Percentiles rank a stretch among this genome's conserved stretches.
Conservation (phyloP, 1,140 invertebrate species). For the Forficula auricularia region DNA sequence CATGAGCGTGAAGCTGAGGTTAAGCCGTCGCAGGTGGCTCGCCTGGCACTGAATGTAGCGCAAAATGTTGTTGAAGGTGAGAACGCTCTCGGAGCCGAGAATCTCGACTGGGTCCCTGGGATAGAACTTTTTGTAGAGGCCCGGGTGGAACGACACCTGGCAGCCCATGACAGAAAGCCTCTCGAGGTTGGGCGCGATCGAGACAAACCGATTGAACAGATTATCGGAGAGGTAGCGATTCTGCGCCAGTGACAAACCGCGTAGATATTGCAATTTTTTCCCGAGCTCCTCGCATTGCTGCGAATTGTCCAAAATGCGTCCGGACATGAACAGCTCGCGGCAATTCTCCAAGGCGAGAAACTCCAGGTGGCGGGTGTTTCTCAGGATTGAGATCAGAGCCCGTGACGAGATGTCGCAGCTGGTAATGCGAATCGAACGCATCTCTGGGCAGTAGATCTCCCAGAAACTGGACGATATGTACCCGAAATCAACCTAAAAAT, state of each 20-base stretch:
- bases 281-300: slow-evolving; percentile 30
- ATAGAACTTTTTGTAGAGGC: slow-evolving; percentile 45
- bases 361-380: slow-evolving; percentile 34
- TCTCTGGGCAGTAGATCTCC: slow-evolving; percentile 27
- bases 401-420: slow-evolving; percentile 43
- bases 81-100: slow-evolving; percentile 41
- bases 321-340: slow-evolving; percentile 51
- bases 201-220: slow-evolving; percentile 42
- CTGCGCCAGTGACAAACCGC: slow-evolving; percentile 36
- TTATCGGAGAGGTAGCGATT: slow-evolving; percentile 54
- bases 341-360: slow-evolving; percentile 40
- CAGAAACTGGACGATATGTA: slow-evolving; percentile 27
- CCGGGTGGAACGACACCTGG: slow-evolving; percentile 47
- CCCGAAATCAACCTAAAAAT: slow-evolving; percentile 24
- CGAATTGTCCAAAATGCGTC: slow-evolving; percentile 39
- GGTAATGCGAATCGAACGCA: slow-evolving; percentile 28
- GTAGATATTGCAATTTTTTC: slow-evolving; percentile 34
- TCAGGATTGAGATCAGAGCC: slow-evolving; percentile 36
- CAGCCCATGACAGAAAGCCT: slow-evolving; percentile 41
- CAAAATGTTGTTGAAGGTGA: slow-evolving; percentile 48
- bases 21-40: slow-evolving; percentile 33
- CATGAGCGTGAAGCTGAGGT: slow-evolving; percentile 45
- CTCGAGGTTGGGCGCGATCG: slow-evolving; percentile 37
- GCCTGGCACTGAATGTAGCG: slow-evolving; percentile 35
- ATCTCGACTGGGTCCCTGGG: slow-evolving; percentile 25